Conservation (phyloP, 1,140 invertebrate species). For the Heliconius congener region DNA sequence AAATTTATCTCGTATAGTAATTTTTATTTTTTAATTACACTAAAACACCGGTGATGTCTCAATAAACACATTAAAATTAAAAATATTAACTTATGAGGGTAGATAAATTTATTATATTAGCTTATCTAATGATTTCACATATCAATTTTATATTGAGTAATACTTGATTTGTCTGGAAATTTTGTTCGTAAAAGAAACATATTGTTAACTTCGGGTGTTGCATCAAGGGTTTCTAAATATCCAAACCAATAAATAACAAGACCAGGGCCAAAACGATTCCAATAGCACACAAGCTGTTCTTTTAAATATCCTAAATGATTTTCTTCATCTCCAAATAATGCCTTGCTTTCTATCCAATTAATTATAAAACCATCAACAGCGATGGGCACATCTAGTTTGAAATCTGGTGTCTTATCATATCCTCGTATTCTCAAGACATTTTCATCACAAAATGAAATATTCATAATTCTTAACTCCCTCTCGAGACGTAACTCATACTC, state of each 20-base stretch:
- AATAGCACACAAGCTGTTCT: constrained; percentile 94
- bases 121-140: neutral
- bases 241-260: constrained; percentile 98
- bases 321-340: constrained; percentile 93
- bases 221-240: constrained; percentile 85
- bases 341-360: constrained; percentile 99
- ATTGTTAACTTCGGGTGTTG: constrained; percentile 76
- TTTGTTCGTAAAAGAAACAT: constrained; percentile 69
- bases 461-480: constrained; percentile 70
- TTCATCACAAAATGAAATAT: constrained; percentile 89
- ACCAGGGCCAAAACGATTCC: constrained; percentile 96
- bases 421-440: constrained; percentile 89
- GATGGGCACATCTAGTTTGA: constrained; percentile 94
- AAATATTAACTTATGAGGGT: too few species aligned
- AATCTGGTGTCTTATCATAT: constrained; percentile 97
- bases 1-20: too few species aligned
- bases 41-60: too few species aligned
- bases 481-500: constrained; percentile 78
- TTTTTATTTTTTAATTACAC: too few species aligned
- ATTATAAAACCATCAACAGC: constrained; percentile 92
- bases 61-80: too few species aligned
- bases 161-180: constrained; percentile 62
- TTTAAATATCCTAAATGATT: constrained; percentile 92
- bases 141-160: constrained; percentile 63
- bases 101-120: too few species aligned